phyloP scores from a whole-genome alignment of 2,888 invertebrate species.

The Tanytarsus gracilentus region DNA sequence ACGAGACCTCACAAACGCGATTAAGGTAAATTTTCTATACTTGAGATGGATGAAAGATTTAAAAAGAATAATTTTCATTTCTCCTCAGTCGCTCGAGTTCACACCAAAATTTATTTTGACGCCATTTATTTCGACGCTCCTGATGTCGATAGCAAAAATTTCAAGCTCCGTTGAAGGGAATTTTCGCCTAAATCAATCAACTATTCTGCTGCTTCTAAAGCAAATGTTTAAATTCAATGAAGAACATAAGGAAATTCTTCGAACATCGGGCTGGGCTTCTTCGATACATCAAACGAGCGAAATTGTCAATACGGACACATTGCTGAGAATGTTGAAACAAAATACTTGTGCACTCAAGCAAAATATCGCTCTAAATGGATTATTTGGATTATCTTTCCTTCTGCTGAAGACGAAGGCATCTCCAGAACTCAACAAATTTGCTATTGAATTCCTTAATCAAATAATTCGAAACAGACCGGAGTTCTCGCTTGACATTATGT shows the following conservation, averaged over 20 bases:
- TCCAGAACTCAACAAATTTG: conserved; percentile 6
- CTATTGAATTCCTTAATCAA: neutral
- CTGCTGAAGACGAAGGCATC: conserved; percentile 12
- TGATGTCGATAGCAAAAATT: conserved; percentile 14
- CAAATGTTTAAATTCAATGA: conserved; percentile 18
- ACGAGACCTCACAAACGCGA: neutral
- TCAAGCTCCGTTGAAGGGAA: conserved; percentile 10
- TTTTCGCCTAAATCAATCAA: conserved; percentile 16
- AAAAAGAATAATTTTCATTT: neutral
- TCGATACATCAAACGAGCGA: neutral
- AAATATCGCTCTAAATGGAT: conserved; percentile 2
- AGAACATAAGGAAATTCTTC: neutral
- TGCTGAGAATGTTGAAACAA: neutral
- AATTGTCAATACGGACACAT: neutral
- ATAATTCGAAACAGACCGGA: neutral
- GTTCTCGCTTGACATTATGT: neutral
- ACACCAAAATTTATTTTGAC: conserved; percentile 9
- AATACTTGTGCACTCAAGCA: neutral
- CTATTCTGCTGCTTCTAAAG: conserved; percentile 12
- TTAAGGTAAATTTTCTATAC: neutral
- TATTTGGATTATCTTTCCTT: conserved; percentile 10
- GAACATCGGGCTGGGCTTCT: neutral
- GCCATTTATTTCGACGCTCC: conserved; percentile 6
- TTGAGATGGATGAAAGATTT: neutral
- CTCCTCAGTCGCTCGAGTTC: neutral